Conservation (phyloP, 2,888 invertebrate genomes). For the Pristionchus arcanus region DNA sequence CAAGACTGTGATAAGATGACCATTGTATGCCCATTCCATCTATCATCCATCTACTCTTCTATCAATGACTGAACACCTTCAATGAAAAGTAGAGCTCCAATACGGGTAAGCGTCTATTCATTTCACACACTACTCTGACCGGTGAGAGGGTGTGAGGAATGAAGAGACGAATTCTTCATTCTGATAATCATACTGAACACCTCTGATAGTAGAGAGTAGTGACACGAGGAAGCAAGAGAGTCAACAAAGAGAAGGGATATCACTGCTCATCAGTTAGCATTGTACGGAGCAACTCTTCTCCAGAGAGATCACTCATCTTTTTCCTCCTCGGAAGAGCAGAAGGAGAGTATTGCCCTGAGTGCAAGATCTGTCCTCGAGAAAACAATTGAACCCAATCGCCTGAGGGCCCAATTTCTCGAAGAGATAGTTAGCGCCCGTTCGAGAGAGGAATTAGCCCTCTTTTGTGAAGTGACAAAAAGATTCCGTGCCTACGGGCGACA, state of each 20-base stretch:
- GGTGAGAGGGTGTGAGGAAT: no score
- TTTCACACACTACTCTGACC: neutral
- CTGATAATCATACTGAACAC: no score
- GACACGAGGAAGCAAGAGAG: neutral
- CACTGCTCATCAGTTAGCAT: constrained; percentile 30
- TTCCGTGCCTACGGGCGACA: neutral
- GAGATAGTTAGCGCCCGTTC: constrained; percentile 36
- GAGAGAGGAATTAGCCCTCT: neutral
- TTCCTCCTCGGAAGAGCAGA: neutral
- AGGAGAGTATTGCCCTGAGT: neutral
- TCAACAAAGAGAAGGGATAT: constrained; percentile 18
- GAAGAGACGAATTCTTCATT: no score
- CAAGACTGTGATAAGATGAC: constrained; percentile 41
- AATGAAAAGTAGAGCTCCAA: no score
- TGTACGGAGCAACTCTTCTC: constrained; percentile 7
- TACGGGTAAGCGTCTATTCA: neutral
- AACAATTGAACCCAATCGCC: neutral
- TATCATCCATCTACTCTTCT: neutral
- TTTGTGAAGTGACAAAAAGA: constrained; percentile 32
- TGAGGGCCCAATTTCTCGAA: neutral
- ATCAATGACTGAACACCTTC: neutral
- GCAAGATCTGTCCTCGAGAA: neutral
- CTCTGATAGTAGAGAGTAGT: neutral
- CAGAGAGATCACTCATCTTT: neutral
- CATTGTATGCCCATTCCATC: constrained; percentile 31